Percentiles rank a stretch among this genome's conserved stretches.
Conservation (phyloP, 2,113 vertebrate genomes). For the Octodon degus region DNA sequence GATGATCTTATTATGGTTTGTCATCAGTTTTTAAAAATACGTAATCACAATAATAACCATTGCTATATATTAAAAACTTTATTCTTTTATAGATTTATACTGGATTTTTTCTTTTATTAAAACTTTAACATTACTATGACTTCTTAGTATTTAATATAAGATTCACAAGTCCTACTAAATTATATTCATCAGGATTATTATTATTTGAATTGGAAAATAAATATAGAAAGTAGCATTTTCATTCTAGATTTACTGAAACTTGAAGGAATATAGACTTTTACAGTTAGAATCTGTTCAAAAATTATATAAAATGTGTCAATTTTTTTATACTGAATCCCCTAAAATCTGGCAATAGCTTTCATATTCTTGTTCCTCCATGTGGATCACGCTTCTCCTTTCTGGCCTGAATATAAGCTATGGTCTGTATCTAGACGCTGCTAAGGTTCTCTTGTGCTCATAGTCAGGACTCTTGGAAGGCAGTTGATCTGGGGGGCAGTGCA, state of each 20-base stretch:
- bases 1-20: not conserved
- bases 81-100: not conserved
- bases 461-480: not conserved
- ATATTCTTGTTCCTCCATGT: not conserved
- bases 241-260: not conserved
- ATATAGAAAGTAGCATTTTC: not conserved
- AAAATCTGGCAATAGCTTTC: constrained; percentile 23
- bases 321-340: not conserved
- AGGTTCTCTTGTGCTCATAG: not conserved
- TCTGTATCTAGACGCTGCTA: not conserved
- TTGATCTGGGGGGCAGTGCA: not conserved
- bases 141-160: not conserved
- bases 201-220: not conserved
- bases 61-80: not conserved
- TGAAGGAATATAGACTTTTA: not conserved
- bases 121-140: not conserved
- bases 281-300: not conserved
- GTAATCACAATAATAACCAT: not conserved
- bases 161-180: not conserved
- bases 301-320: not conserved
- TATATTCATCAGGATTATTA: not conserved
- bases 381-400: not conserved
- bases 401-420: not conserved
- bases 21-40: constrained; percentile 18
- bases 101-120: not conserved